phyloP scores from a whole-genome alignment of 2,888 invertebrate species.

The Machimus rusticus region DNA sequence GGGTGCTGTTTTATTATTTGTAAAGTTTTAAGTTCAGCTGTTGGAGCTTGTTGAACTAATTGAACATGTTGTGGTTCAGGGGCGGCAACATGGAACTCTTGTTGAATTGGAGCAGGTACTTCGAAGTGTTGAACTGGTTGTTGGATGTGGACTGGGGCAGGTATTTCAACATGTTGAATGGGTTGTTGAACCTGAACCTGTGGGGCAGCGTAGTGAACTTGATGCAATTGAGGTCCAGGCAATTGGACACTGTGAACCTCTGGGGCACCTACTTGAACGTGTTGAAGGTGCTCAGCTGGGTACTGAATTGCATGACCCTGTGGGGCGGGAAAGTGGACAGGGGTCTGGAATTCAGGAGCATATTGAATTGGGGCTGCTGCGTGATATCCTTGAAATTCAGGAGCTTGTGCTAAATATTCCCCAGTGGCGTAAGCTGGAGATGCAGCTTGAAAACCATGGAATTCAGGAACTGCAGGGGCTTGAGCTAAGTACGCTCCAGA shows the following conservation, averaged over 20 bases:
- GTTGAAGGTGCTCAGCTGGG: background rate
- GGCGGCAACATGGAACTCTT: background rate
- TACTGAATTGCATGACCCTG: background rate
- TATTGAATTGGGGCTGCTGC: background rate
- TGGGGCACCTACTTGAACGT: background rate
- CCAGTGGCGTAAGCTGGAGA: background rate
- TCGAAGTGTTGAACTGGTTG: background rate
- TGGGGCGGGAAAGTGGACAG: background rate
- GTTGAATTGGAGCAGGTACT: background rate
- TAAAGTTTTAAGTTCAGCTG: constrained; percentile 8
- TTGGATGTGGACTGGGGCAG: background rate
- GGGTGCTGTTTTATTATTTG: constrained; percentile 1
- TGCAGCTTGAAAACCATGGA: background rate
- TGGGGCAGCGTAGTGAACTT: background rate
- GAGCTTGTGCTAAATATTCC: background rate
- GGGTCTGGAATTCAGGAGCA: background rate
- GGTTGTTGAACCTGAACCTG: background rate
- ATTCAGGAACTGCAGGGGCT: background rate
- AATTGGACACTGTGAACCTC: background rate
- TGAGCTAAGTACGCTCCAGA: background rate
- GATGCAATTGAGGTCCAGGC: background rate
- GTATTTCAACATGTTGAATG: background rate
- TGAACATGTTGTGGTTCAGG: background rate
- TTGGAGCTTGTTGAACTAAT: background rate
- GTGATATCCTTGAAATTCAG: background rate